Base-by-base conservation (phyloP, 23 tunicate species). In the Styela plicata region DNA sequence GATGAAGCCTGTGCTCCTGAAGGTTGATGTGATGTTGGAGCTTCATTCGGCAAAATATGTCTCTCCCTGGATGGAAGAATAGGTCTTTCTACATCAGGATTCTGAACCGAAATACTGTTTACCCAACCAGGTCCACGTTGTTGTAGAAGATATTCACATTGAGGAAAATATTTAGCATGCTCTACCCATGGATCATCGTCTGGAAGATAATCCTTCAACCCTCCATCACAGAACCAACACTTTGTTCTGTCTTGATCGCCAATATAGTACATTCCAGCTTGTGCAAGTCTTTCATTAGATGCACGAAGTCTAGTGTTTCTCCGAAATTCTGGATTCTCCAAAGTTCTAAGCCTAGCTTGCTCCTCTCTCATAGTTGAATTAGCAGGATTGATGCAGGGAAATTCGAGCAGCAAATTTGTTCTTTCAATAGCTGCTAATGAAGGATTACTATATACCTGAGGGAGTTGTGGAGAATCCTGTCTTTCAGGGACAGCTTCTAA, bases 251-350 rank as follows among this genome's bases (percentile, higher is more conserved):
- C 30, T 0, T 0, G 16, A 27, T 67, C 31, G 22, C 71, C 31
- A 67, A 25, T 16, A 67, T 25, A 67, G 71, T 67, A 67, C 30
- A 67, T 25, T 1, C 71, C 71, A 18, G 71, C 71, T 29, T 67
- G 71, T 18, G 71, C 71, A 29, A 67, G 31, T 16, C 31, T 67
- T 67, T 67, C 71, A 67, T 67, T 67, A 17, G 31, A 25, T 67
- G 71, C 71, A 67, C 71, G 71, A 27, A 67, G 71, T 25, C 71
- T 27, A 67, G 71, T 67, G n/a, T 22, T 67, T 67, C 31, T 27
- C 13, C 71, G 30, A 29, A 67, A 67, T 67, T 29, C 31, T 0
- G 71, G 31, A 29, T 67, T 29, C 30, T 67, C 31, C 22, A 67
- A 22, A 18, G 30, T 67, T 67, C 31, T 27, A 17, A 67, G 31